These are phyloP conservation scores for Pachyuromys duprasi DNA, from an alignment of 2,797 vertebrate genomes.

Conservation along the genomic window DNA sequence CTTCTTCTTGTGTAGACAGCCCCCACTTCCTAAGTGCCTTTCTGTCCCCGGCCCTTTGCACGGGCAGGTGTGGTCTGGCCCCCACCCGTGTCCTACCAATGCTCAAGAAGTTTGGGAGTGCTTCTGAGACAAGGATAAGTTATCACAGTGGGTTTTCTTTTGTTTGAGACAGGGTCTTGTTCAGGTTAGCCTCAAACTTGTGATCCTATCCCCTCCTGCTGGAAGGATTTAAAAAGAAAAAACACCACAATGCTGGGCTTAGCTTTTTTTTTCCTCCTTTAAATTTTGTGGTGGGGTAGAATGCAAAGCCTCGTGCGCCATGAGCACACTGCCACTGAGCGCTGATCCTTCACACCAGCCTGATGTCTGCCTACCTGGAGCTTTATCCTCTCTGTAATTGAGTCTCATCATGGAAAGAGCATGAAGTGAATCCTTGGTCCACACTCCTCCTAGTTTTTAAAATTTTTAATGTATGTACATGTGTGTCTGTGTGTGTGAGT, in stretches of 20 bases:
- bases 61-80: neutral
- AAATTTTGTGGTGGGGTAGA: neutral
- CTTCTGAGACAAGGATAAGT: neutral
- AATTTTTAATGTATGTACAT: neutral
- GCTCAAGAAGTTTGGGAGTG: neutral
- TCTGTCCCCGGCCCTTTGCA: neutral
- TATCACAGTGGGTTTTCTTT: neutral
- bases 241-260: too few relatives aligned
- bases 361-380: fast-evolving
- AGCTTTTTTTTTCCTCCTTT: neutral
- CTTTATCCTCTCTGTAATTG: too few relatives aligned
- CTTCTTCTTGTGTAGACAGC: neutral
- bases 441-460: neutral
- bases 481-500: neutral
- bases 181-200: neutral
- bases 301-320: fast-evolving
- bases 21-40: neutral
- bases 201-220: neutral
- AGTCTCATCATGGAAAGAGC: too few relatives aligned
- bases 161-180: neutral
- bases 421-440: too few relatives aligned
- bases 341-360: neutral
- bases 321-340: neutral
- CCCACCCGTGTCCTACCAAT: too few relatives aligned
- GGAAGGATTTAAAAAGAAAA: too few relatives aligned